Evolutionary conservation across 2,888 invertebrate species (phyloP).

Genomic region (Incurvaria masculella): DNA sequence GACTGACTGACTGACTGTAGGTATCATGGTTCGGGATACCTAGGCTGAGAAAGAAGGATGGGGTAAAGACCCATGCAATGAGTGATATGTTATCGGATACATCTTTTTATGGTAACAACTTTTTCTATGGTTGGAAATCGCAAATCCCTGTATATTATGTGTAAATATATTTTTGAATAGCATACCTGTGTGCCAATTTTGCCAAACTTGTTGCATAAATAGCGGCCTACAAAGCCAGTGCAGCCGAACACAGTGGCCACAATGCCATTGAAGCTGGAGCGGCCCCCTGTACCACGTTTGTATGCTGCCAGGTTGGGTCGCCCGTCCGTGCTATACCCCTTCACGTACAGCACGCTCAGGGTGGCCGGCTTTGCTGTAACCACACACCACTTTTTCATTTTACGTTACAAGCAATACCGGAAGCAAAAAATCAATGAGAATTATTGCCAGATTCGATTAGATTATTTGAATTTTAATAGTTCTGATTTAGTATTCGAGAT

Average conservation of each 20-base stretch:
- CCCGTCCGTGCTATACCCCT: slow-evolving; percentile 53
- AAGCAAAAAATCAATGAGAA: neutral
- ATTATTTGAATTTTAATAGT: too few relatives aligned
- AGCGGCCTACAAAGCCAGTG: slow-evolving; percentile 85
- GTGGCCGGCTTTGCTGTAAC: slow-evolving; percentile 39
- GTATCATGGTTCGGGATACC: too few relatives aligned
- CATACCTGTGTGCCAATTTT: slow-evolving; percentile 77
- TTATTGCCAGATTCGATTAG: too few relatives aligned
- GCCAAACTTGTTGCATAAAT: slow-evolving; percentile 87
- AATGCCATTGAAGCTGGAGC: slow-evolving; percentile 94
- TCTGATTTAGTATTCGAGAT: too few relatives aligned
- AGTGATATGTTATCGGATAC: too few relatives aligned
- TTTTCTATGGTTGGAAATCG: too few relatives aligned
- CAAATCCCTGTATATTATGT: too few relatives aligned
- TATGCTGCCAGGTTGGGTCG: slow-evolving; percentile 62
- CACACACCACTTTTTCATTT: slow-evolving; percentile 4
- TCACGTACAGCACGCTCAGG: slow-evolving; percentile 43
- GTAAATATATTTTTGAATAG: neutral
- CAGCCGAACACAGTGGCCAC: slow-evolving; percentile 98
- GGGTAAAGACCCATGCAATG: too few relatives aligned
- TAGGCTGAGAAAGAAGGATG: too few relatives aligned
- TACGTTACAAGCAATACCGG: slow-evolving; percentile 4
- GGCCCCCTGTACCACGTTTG: slow-evolving; percentile 85
- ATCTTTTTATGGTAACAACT: too few relatives aligned
- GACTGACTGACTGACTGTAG: too few relatives aligned